Evolutionary conservation across 2,113 vertebrate species (phyloP), one percentile per base, ranked within the genome.

Genomic region (Merops nubicus): DNA sequence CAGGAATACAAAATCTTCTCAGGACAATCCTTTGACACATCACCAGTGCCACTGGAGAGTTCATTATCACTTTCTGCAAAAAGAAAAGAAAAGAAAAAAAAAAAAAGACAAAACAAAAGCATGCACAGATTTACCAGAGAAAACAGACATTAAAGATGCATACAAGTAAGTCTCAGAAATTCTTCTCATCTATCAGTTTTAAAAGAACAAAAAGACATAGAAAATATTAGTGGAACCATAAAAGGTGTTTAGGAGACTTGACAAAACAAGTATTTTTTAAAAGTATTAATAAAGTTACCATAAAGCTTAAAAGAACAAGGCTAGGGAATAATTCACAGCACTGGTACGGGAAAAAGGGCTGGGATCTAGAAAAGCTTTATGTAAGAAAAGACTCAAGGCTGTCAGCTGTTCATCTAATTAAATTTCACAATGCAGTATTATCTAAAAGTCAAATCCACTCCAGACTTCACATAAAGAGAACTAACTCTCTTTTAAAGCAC

Each of bases 1-100:
- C 99, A 99, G 93, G 99, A 99, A 97, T 99, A 99, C 43, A 99
- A 96, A 91, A 99, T 99, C 97, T 99, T 99, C 98, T 99, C 99
- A 36, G 99, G 99, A 97, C 99, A 99, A 92, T 99, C 99, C 97
- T 99, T 99, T 77, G 99, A 99, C 91, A 99, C 99, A 54, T 99
- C 99, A 47, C 99, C 99, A 28, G 99, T 99, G 87, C 99, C 99
- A 96, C 99, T 99, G 90, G 99, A 99, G 80, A 99, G 99, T 96
- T 99, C 99, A 92, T 98, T 99, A 98, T 99, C 99, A 77, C 99
- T 99, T 54, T 99, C 99, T 99, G 97, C 8, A 98, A 85, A 95
- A 92, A 59, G 74, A 95, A 69, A 74, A 18, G 36, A 25, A 70
- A 40, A 43, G 9, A 42, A 36, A 68, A n/a, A 26, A 72, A 43